Base-by-base conservation (phyloP, 1,140 invertebrate species). In the Leptoteleia sp. region DNA sequence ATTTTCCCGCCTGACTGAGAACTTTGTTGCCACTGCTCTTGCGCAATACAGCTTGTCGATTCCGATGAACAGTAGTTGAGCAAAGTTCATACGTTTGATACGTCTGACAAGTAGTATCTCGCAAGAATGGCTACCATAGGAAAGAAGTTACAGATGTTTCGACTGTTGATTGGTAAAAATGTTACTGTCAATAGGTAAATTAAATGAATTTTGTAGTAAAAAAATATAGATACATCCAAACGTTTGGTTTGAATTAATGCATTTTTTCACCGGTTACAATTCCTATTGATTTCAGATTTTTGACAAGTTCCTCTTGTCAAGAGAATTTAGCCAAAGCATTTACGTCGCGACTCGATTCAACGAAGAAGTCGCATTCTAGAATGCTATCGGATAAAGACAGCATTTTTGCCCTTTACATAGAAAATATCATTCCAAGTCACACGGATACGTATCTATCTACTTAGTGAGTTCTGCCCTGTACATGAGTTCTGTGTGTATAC, bases 341-440 rank as follows among this genome's bases (percentile, higher is more conserved):
- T 13, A 25, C 67, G 8, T 61, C 67, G 13, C 67, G 42, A 13
- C 37, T 52, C n/a, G 76, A 79, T 27, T 47, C 64, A 0, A 73
- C 55, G 4, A 79, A 79, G 17, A 79, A 79, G 48, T 79, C 76
- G 15, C 76, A 73, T 45, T 79, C 76, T 0, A 43, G 76, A 38
- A 79, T 79, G 76, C 37, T 79, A 31, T 79, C 76, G 7, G 76
- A 79, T 35, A 78, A 78, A 50, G 76, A 78, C 42, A 71, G 55
- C 40, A 78, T 78, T 57, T 78, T 78, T 12, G 67, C 68, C 0
- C 57, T 79, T n/a, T 68, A 70, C 22, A 79, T 43, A 13, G 70
- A 79, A 62, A 79, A 79, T 50, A 48, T 79, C 37, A 79, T 79
- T 68, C 76, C 76, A 47, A 64, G 76, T 70, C 64, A 79, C 17